phyloP scores from a whole-genome alignment of 1,140 invertebrate species.

The Hirudo medicinalis region DNA sequence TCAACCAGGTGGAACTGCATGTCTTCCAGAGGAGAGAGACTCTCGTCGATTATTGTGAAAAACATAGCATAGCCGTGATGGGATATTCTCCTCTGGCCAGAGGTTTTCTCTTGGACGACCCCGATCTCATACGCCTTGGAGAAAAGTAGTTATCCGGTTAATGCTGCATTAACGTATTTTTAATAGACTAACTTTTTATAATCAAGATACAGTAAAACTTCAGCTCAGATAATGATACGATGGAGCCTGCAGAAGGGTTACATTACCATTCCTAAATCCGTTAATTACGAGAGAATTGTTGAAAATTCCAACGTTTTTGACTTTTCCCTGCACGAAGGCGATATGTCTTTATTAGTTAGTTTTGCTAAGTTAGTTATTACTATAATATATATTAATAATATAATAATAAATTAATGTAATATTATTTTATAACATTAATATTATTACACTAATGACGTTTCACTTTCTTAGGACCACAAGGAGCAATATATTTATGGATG shows the following conservation, averaged over 20 bases:
- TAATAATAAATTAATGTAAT: not conserved
- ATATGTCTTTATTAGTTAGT: not conserved
- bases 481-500: slow-evolving; percentile 13
- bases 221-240: slow-evolving; percentile 27
- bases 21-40: slow-evolving; percentile 25
- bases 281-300: slow-evolving; percentile 24
- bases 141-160: slow-evolving; percentile 25
- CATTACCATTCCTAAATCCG: slow-evolving; percentile 32
- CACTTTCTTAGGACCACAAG: slow-evolving; percentile 8
- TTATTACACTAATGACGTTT: no score
- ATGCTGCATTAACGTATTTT: not conserved
- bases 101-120: slow-evolving; percentile 26
- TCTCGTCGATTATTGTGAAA: slow-evolving; percentile 30
- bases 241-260: slow-evolving; percentile 31
- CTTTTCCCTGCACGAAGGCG: slow-evolving; percentile 15
- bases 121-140: slow-evolving; percentile 25
- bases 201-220: slow-evolving; percentile 25
- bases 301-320: slow-evolving; percentile 30
- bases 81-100: slow-evolving; percentile 33
- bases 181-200: not conserved
- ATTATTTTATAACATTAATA: not conserved
- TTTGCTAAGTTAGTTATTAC: not conserved
- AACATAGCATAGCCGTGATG: slow-evolving; percentile 30
- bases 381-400: not conserved
- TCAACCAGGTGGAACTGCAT: slow-evolving; percentile 36